Evolutionary conservation across 2,113 vertebrate species (phyloP).

Genomic region (Seriola rivoliana): DNA sequence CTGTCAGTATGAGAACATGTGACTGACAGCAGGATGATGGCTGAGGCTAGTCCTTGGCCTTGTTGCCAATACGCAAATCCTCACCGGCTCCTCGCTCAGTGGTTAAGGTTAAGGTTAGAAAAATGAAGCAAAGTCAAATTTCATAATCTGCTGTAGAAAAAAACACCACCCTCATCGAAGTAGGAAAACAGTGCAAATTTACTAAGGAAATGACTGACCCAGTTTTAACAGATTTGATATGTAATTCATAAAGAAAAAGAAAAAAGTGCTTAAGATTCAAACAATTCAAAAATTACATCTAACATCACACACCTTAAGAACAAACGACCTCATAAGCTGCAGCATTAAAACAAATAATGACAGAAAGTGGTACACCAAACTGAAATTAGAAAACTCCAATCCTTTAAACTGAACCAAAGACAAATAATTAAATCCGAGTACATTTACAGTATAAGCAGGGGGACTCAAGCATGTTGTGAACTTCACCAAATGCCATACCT

Average conservation of each 20-base stretch:
- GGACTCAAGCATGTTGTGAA: too few relatives aligned
- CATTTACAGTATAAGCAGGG: too few relatives aligned
- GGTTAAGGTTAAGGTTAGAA: background rate
- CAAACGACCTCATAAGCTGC: too few relatives aligned
- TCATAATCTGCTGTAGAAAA: background rate
- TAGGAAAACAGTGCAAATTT: background rate
- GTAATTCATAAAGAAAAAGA: background rate
- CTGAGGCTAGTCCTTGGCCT: background rate
- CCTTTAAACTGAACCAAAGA: background rate
- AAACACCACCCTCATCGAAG: background rate
- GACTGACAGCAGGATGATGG: conserved; percentile 2
- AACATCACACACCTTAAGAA: too few relatives aligned
- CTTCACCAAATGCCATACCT: too few relatives aligned
- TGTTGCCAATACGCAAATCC: background rate
- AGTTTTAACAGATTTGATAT: background rate
- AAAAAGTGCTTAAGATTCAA: too few relatives aligned
- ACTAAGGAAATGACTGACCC: background rate
- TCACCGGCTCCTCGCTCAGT: background rate
- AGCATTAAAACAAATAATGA: too few relatives aligned
- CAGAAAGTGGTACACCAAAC: too few relatives aligned
- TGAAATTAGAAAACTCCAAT: background rate
- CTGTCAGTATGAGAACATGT: conserved; percentile 13
- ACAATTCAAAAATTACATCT: too few relatives aligned
- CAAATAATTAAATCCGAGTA: too few relatives aligned
- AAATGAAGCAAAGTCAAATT: background rate